phyloP scores from a whole-genome alignment of 2,888 invertebrate genomes.

The Tachystola acroxantha region DNA sequence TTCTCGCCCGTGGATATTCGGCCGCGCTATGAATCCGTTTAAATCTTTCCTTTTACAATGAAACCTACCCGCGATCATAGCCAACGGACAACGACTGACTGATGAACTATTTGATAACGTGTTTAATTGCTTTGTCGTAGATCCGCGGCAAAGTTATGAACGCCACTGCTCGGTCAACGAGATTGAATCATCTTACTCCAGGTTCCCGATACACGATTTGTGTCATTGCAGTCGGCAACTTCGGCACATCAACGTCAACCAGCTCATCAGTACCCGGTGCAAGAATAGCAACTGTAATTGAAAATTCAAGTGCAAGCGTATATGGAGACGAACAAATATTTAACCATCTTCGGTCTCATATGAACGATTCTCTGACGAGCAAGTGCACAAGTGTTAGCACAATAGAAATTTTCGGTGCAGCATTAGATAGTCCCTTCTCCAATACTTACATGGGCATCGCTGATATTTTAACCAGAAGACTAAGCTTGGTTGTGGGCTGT shows the following conservation, averaged over 20 bases:
- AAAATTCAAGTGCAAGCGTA: conserved; percentile 51
- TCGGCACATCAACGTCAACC: conserved; percentile 60
- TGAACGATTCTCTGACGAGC: conserved; percentile 84
- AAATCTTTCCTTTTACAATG: conserved; percentile 58
- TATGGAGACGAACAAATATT: conserved; percentile 81
- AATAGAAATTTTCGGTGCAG: conserved; percentile 83
- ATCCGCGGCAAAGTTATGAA: conserved; percentile 87
- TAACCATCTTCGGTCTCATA: conserved; percentile 50
- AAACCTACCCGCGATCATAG: conserved; percentile 36
- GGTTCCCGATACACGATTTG: conserved; percentile 92
- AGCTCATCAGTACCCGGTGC: conserved; percentile 70
- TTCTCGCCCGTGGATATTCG: conserved; percentile 61
- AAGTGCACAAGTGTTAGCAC: conserved; percentile 88
- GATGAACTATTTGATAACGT: conserved; percentile 1
- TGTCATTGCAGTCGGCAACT: conserved; percentile 90
- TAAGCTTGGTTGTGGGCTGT: conserved; percentile 91
- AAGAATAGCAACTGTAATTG: conserved; percentile 61
- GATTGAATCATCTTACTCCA: conserved; percentile 85
- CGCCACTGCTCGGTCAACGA: conserved; percentile 84
- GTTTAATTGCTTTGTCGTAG: conserved; percentile 54
- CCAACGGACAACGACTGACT: not conserved
- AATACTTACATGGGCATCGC: conserved; percentile 84
- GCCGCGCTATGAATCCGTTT: conserved; percentile 58
- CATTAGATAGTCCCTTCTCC: conserved; percentile 74
- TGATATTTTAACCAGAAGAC: conserved; percentile 87